Evolutionary conservation across 2,113 vertebrate genomes (phyloP).

Genomic region (Corythoichthys haematopterus): DNA sequence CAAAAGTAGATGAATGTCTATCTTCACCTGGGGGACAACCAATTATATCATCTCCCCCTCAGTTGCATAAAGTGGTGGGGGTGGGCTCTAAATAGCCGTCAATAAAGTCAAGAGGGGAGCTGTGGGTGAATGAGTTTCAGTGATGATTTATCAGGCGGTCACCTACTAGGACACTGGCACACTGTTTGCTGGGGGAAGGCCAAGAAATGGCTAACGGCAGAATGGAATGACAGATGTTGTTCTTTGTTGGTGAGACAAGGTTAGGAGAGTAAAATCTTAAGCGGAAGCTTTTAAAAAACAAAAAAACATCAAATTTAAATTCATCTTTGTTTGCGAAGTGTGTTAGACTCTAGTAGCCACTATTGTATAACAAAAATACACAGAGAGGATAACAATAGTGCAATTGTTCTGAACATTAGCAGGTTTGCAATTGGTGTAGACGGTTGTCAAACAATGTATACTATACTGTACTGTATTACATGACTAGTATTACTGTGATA

Average conservation of each 20-base stretch:
- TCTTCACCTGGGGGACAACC: conserved; percentile 46
- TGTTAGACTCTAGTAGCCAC: too few relatives aligned
- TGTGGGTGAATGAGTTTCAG: conserved; percentile 32
- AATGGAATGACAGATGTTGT: neutral
- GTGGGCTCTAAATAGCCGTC: conserved; percentile 37
- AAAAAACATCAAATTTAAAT: too few relatives aligned
- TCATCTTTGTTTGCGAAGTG: too few relatives aligned
- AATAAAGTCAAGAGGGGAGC: conserved; percentile 41
- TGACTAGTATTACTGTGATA: too few relatives aligned
- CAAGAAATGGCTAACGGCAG: conserved; percentile 26
- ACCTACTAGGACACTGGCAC: conserved; percentile 33
- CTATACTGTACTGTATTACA: too few relatives aligned
- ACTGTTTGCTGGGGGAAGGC: conserved; percentile 31
- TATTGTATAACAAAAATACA: too few relatives aligned
- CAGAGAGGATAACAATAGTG: too few relatives aligned
- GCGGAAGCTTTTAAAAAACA: too few relatives aligned
- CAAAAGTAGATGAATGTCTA: conserved; percentile 42
- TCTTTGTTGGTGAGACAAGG: neutral
- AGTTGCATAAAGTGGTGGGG: conserved; percentile 21
- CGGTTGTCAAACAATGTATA: too few relatives aligned
- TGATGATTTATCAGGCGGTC: conserved; percentile 42
- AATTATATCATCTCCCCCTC: conserved; percentile 39
- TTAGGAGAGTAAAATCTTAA: neutral
- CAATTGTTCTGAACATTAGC: too few relatives aligned
- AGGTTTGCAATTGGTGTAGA: too few relatives aligned